phyloP scores from a whole-genome alignment of 2,797 vertebrate genomes.

The Onychomys torridus region DNA sequence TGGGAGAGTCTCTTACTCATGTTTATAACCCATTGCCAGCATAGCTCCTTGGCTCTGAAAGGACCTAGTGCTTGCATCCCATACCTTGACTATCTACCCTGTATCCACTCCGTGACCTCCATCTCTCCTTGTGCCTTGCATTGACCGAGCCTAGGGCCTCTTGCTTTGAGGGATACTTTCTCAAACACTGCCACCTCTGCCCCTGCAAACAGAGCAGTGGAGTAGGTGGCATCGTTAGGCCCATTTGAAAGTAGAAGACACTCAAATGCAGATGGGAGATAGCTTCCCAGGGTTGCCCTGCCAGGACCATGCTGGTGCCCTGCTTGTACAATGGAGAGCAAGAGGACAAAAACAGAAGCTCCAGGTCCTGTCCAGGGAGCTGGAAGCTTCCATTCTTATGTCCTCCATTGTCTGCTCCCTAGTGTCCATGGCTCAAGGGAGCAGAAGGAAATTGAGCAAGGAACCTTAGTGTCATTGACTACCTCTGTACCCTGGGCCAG shows the following conservation, averaged over 20 bases:
- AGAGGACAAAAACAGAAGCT: neutral
- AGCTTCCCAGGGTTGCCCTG: neutral
- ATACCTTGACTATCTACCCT: neutral
- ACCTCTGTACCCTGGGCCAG: neutral
- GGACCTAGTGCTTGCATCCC: neutral
- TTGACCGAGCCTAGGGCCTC: neutral
- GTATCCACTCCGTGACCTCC: neutral
- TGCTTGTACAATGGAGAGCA: neutral
- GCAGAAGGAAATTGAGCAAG: neutral
- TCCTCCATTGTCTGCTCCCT: neutral
- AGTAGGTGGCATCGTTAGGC: neutral
- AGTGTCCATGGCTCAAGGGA: neutral
- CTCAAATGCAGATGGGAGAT: neutral
- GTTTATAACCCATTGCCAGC: neutral
- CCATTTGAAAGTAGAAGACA: constrained; percentile 13
- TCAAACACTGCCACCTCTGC: neutral
- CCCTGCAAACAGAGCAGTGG: neutral
- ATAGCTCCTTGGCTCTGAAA: neutral
- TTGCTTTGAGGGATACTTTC: neutral
- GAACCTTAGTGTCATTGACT: neutral
- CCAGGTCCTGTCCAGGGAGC: neutral
- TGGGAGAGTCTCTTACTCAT: neutral
- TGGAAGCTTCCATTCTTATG: neutral
- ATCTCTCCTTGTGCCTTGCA: neutral
- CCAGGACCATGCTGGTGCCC: neutral